Base-by-base conservation (phyloP, 2,888 invertebrate genomes). In the Helobdella robusta region DNA sequence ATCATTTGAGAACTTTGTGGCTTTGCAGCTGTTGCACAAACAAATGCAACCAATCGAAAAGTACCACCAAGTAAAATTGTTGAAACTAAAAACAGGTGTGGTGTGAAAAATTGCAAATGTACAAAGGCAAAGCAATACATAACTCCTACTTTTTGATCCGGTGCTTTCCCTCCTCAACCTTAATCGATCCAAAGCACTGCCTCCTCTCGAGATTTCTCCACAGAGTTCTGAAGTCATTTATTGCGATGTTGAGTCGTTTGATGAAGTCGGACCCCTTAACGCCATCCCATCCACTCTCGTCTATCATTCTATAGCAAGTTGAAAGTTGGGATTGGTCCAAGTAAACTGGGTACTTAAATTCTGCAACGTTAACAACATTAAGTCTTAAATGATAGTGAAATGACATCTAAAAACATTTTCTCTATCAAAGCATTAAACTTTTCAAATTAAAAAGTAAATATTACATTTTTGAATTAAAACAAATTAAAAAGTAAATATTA, bases 151-250 rank as follows among this genome's bases (percentile, higher is more conserved):
- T 62, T 30, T 23, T 25, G 18, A 62, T 30, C 30, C 62, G 48
- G 44, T 46, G 40, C 32, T 62, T 62, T 44, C 62, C 62, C 23
- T 46, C 48, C 34, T 62, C 62, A 11, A 62, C 62, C 44, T 62
- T 62, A 35, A 62, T 46, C n/a, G 34, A 23, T 5, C 50, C 32
- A 23, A 62, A 32, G 62, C 30, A 62, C 18, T 28, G 3, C 15
- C 25, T 28, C 18, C 32, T 59, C 32, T n/a, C 34, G n/a, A 62
- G 32, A n/a, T 30, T 50, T 23, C 34, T 62, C 62, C 62, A 62
- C 36, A 62, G 28, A 15, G 32, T 11, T 25, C 62, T 46, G 50
- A 62, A 20, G 20, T 62, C 62, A 20, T 18, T 18, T 6, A 62
- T 28, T n/a, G 50, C 18, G n/a, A 50, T 20, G 48, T 46, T 30